Evolutionary conservation across 30 jellyfish, hydroid and myxozoan species (phyloP).

Genomic region (Aurelia sp.): DNA sequence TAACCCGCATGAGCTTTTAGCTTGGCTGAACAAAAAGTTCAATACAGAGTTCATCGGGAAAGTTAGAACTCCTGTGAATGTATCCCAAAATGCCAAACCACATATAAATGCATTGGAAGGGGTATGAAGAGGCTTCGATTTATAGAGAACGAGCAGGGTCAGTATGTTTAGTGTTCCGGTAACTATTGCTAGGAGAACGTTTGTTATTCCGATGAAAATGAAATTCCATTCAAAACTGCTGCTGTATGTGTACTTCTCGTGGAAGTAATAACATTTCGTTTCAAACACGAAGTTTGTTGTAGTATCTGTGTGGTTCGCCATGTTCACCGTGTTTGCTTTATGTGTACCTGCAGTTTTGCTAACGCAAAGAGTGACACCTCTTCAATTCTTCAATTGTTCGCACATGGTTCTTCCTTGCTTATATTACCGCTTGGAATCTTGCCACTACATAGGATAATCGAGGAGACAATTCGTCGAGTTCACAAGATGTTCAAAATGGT

Average conservation of each 20-base stretch:
- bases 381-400: too few species aligned
- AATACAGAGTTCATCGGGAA: slow-evolving; percentile 62
- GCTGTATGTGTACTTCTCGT: slow-evolving; percentile 41
- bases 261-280: slow-evolving; percentile 52
- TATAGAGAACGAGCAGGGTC: slow-evolving; percentile 36
- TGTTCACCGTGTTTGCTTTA: not conserved
- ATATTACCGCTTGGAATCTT: too few species aligned
- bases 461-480: too few species aligned
- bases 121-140: slow-evolving; percentile 54
- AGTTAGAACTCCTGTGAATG: slow-evolving; percentile 46
- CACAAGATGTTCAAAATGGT: too few species aligned
- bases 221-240: slow-evolving; percentile 56
- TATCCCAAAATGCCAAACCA: slow-evolving; percentile 61
- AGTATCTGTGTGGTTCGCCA: not conserved
- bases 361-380: too few species aligned
- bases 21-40: slow-evolving; percentile 56
- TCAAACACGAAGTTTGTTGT: slow-evolving; percentile 22
- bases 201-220: slow-evolving; percentile 35
- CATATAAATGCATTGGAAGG: slow-evolving; percentile 61
- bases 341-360: too few species aligned
- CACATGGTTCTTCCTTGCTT: too few species aligned
- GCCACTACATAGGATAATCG: too few species aligned
- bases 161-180: slow-evolving; percentile 48
- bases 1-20: slow-evolving; percentile 50
- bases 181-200: slow-evolving; percentile 26